Evolutionary conservation across 37 sponge, comb jelly and placozoan species (phyloP).

Genomic region (Tethya wilhelma): DNA sequence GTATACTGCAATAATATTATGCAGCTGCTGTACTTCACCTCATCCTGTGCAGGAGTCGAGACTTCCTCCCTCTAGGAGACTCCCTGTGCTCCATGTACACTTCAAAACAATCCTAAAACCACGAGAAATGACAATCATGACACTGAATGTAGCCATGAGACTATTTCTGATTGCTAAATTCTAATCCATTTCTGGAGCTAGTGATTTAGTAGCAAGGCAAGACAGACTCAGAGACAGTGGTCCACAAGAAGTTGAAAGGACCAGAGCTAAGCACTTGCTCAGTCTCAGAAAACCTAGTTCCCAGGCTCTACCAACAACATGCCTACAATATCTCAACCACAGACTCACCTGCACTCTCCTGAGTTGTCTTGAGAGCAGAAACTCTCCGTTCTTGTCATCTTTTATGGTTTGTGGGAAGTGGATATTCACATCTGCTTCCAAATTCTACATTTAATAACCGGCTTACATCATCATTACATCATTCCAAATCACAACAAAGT

Average conservation of each 20-base stretch:
- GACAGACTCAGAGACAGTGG: too few species aligned
- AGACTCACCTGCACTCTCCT: constrained; percentile 46
- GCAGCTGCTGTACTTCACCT: background rate
- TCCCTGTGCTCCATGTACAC: constrained; percentile 42
- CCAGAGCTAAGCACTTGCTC: background rate
- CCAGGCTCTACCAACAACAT: background rate
- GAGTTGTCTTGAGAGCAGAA: constrained; percentile 50
- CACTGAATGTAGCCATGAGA: too few species aligned
- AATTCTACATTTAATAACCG: constrained; percentile 19
- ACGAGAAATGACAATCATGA: too few species aligned
- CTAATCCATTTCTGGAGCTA: too few species aligned
- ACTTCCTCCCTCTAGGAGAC: too few species aligned
- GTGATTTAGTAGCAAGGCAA: too few species aligned
- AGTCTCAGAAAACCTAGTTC: background rate
- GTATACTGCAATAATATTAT: background rate
- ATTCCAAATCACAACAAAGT: too few species aligned
- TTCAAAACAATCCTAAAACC: constrained; percentile 63
- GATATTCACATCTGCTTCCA: constrained; percentile 82
- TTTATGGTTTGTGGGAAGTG: constrained; percentile 31
- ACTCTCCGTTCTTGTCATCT: constrained; percentile 15
- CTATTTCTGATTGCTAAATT: background rate
- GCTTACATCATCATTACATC: background rate
- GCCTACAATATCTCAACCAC: background rate
- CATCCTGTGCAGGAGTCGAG: background rate
- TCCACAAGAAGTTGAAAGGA: too few species aligned